Base-by-base conservation (phyloP, 2,888 invertebrate genomes). In the Andrena camellia region DNA sequence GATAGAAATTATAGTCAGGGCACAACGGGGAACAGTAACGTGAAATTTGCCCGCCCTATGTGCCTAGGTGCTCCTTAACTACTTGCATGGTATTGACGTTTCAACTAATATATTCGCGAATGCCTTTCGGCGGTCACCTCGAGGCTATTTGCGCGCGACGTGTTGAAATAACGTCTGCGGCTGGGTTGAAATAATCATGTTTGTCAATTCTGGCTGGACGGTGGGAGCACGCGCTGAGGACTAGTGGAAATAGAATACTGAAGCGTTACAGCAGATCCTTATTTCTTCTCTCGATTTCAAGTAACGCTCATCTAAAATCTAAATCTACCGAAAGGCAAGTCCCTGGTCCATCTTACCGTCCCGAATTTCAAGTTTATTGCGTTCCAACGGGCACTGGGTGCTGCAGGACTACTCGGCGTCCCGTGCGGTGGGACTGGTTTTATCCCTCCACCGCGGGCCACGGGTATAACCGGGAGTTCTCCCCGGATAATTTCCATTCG, bases 401-500 rank as follows among this genome's bases (percentile, higher is more conserved):
- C 29, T 3, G 13, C 29, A 5, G 63, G 54, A 33, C 3, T 23
- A 20, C 13, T 23, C 13, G 50, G 31, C 20, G 20, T 26, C 59
- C 52, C 60, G 23, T 57, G 59, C 2, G 62, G 42, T 59, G 33
- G 52, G 64, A 57, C 23, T 7, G 42, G 50, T 81, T 75, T 75
- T 64, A 68, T 59, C 50, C 20, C 48, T 64, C 0, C 5, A 26
- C 29, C 50, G 2, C n/a, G n/a, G 10, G 33, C 6, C 10, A n/a
- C 0, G 20, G 10, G 35, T 63, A 42, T n/a, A 67, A 42, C 42
- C 23, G 17, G 4, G 29, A 31, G 13, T 35, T 20, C 42, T 13
- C 2, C 29, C 52, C 20, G 69, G 62, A 83, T 88, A 88, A 88
- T 82, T 82, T 86, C 81, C 81, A 85, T 81, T 78, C 77, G 80